Percentiles rank a stretch among this genome's conserved stretches.
Conservation (phyloP, 1,140 invertebrate genomes). For the Schmidtea mediterranea region DNA sequence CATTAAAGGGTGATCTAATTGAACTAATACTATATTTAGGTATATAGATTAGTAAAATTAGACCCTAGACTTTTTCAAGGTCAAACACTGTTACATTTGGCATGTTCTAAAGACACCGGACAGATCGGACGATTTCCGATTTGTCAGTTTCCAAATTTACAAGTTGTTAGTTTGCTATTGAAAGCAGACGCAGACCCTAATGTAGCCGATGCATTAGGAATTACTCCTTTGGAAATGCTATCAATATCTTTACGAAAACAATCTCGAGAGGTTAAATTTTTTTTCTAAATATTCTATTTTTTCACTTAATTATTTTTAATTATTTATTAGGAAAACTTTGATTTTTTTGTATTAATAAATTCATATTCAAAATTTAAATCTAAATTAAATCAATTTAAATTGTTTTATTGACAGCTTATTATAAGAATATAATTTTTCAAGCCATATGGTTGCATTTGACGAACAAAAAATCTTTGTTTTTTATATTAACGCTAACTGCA, state of each 20-base stretch:
- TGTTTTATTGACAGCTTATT: background rate
- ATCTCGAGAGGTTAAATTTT: background rate
- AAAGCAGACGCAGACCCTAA: slow-evolving; percentile 52
- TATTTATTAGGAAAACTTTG: background rate
- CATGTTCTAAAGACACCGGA: slow-evolving; percentile 35
- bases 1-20: slow-evolving; percentile 52
- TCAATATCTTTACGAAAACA: slow-evolving; percentile 21
- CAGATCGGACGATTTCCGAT: slow-evolving; percentile 39
- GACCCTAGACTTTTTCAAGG: slow-evolving; percentile 40
- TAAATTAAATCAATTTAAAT: no score
- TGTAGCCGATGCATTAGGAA: slow-evolving; percentile 37
- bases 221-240: slow-evolving; percentile 51
- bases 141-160: slow-evolving; percentile 42
- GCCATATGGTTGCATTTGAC: no score
- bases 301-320: background rate
- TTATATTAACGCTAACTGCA: no score
- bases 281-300: background rate
- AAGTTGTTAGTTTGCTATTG: slow-evolving; percentile 46
- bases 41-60: slow-evolving; percentile 43
- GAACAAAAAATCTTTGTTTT: no score
- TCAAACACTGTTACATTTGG: slow-evolving; percentile 57
- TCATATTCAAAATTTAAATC: background rate
- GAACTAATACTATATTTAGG: slow-evolving; percentile 32
- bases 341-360: background rate
- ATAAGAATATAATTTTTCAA: background rate